Base-by-base conservation (phyloP, 2,113 vertebrate species). In the Taxidea taxus region DNA sequence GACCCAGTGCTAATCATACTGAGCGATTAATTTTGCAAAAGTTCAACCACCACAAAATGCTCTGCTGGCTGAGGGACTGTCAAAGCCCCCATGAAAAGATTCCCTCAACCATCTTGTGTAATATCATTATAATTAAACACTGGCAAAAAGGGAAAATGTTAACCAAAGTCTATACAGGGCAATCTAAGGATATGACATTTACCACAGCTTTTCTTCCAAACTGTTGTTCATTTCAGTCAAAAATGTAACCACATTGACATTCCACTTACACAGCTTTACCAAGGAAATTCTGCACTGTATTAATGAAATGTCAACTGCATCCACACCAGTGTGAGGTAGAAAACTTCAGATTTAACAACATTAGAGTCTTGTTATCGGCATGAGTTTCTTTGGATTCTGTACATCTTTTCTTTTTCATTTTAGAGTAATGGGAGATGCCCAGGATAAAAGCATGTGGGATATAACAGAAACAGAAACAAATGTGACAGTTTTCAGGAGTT, bases 11-110 rank as follows among this genome's bases (percentile, higher is more conserved):
- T 80, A 90, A 96, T 84, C 51, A 0, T 25, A 64, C 13, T 68
- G 54, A 87, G 70, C 42, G 58, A 87, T 94, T 95, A 92, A 87
- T 81, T 94, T 84, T 56, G 31, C 58, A 31, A 34, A 97, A 81
- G 60, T 87, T 96, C 87, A 92, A n/a, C 54, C 2, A 54, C 2
- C 27, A 83, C 56, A 37, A 37, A 49, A n/a, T 13, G 4, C 60
- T 74, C 34, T 68, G 66, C 60, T 90, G 54, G 54, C 25, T 94
- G 37, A 82, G 51, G 34, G 29, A 18, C 77, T 82, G 58, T 86
- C 54, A 84, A 56, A 75, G 74, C 27, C 29, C 72, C 47, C 27
- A 37, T 15, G 56, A 81, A 60, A 80, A 87, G 49, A 66, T n/a
- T 39, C 13, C 62, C 60, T 25, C n/a, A 80, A 31, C 29, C 34